phyloP scores from a whole-genome alignment of 23 tunicate genomes.

The Oikopleura vanhoeffeni region DNA sequence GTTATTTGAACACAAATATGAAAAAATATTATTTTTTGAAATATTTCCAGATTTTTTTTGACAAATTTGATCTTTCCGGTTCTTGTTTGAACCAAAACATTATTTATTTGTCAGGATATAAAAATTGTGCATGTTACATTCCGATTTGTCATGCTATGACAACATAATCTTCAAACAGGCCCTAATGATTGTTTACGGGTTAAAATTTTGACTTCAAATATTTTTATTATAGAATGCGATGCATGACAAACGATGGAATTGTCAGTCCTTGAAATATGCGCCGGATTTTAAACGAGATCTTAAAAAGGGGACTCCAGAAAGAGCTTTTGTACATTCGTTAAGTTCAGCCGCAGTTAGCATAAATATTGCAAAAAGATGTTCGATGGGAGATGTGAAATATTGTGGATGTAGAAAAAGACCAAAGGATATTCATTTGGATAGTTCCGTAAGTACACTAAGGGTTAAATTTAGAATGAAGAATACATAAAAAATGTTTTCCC shows the following conservation, averaged over 20 bases:
- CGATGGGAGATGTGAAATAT: background rate
- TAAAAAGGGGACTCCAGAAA: background rate
- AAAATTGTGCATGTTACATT: background rate
- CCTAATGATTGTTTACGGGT: no score
- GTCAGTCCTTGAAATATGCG: background rate
- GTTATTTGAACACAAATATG: no score
- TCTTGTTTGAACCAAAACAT: no score
- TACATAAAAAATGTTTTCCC: no score
- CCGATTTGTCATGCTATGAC: background rate
- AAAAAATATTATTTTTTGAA: no score
- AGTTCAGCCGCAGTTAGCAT: background rate
- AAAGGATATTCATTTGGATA: background rate
- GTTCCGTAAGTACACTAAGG: background rate
- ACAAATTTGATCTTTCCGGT: no score
- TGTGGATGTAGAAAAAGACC: constrained; percentile 1
- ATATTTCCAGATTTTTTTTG: no score
- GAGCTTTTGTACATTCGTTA: background rate
- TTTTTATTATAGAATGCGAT: background rate
- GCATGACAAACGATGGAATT: constrained; percentile 5
- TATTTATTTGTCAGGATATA: no score
- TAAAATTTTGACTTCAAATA: no score
- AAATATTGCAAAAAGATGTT: background rate
- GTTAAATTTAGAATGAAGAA: no score
- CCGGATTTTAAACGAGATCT: background rate
- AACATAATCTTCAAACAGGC: background rate